Percentiles rank a stretch among this genome's conserved stretches.
These are phyloP conservation scores for Buteo buteo DNA, from an alignment of 2,113 vertebrate genomes.

Conservation along the genomic window DNA sequence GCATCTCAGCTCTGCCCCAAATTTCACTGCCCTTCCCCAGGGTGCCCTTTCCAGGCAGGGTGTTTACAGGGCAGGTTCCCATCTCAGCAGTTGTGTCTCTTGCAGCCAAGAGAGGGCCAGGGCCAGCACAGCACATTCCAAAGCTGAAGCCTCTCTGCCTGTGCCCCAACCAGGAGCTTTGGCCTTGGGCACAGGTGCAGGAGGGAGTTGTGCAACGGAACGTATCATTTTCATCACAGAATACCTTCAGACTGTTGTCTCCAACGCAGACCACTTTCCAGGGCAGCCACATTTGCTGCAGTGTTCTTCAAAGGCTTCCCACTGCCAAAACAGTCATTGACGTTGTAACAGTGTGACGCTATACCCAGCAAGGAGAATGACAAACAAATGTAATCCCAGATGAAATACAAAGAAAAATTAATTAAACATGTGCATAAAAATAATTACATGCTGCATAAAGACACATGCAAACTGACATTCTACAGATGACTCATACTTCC, in stretches of 20 bases:
- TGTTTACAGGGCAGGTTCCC: background rate
- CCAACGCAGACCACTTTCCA: background rate
- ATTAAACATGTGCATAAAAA: constrained; percentile 33
- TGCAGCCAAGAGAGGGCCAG: background rate
- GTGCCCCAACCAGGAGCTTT: background rate
- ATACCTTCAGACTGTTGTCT: background rate
- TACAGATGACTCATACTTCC: background rate
- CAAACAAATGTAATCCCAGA: background rate
- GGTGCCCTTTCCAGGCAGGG: background rate
- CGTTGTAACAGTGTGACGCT: accelerated
- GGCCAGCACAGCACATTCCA: background rate
- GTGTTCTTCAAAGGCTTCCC: background rate
- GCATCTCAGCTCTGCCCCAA: background rate
- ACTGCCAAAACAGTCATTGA: background rate
- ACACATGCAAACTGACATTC: constrained; percentile 1
- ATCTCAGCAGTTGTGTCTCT: background rate
- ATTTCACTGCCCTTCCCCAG: background rate
- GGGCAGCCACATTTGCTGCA: accelerated
- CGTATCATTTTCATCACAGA: background rate
- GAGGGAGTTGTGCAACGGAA: background rate
- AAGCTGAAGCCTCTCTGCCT: background rate
- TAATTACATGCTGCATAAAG: background rate
- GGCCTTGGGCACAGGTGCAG: background rate
- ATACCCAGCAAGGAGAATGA: background rate
- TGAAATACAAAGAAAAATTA: constrained; percentile 3